These are phyloP conservation scores for Yponomeuta sedellus DNA, from an alignment of 2,888 invertebrate species.

Conservation along the genomic window DNA sequence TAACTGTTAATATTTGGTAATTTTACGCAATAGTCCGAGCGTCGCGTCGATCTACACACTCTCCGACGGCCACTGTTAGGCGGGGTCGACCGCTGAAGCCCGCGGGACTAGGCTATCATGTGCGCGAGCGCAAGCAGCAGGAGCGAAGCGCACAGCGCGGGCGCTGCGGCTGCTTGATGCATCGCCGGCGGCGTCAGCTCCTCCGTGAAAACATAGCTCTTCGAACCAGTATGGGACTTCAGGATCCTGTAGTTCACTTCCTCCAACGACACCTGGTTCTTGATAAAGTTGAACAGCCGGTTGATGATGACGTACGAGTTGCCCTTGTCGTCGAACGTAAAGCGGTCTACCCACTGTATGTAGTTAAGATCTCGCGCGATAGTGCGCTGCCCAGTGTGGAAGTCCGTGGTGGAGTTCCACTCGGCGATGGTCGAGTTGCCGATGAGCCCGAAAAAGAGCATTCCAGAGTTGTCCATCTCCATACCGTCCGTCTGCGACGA, in stretches of 20 bases:
- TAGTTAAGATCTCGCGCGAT: conserved; percentile 80
- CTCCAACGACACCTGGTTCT: conserved; percentile 73
- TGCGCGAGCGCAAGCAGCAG: conserved; percentile 50
- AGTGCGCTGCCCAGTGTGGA: conserved; percentile 77
- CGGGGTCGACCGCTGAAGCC: conserved; percentile 25
- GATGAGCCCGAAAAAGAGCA: conserved; percentile 82
- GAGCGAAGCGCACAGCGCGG: conserved; percentile 45
- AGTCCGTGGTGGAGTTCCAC: conserved; percentile 80
- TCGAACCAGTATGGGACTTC: conserved; percentile 75
- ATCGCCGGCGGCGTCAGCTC: conserved; percentile 36
- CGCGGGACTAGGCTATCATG: conserved; percentile 53
- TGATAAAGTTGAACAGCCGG: conserved; percentile 80
- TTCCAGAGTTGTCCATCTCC: conserved; percentile 83
- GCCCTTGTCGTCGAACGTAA: conserved; percentile 80
- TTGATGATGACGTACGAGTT: conserved; percentile 83
- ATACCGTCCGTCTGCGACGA: conserved; percentile 84
- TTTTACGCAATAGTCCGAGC: conserved; percentile 56
- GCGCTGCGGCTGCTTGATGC: conserved; percentile 42
- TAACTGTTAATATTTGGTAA: conserved; percentile 73
- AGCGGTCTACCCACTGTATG: conserved; percentile 85
- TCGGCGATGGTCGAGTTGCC: conserved; percentile 81
- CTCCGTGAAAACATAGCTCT: conserved; percentile 79
- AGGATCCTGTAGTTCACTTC: conserved; percentile 82
- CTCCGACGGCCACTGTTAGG: conserved; percentile 41
- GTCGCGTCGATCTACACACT: conserved; percentile 31